Percentiles rank a stretch among this genome's conserved stretches.
Conservation (phyloP, 2,797 vertebrate species). For the Anguilla anguilla region DNA sequence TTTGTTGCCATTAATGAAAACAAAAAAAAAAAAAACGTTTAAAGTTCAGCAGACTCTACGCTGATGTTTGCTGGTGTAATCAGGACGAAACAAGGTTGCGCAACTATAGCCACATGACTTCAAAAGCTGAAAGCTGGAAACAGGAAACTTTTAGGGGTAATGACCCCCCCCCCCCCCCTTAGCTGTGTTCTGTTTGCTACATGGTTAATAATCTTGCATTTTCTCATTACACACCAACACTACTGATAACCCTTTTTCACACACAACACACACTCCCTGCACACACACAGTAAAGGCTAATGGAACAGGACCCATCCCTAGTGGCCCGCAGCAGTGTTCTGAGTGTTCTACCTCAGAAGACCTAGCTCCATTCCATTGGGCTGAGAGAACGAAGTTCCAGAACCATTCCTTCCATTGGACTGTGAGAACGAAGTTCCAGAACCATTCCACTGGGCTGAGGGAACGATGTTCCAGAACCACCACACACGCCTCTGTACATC, state of each 20-base stretch:
- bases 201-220: not conserved
- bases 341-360: not conserved
- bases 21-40: not conserved
- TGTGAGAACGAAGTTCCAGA: not conserved
- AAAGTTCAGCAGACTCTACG: slow-evolving; percentile 26
- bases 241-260: slow-evolving; percentile 14
- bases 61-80: slow-evolving; percentile 76
- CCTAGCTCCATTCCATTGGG: not conserved
- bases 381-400: not conserved
- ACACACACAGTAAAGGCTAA: not conserved
- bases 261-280: slow-evolving; percentile 7
- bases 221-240: not conserved
- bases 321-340: not conserved
- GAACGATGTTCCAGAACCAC: not conserved
- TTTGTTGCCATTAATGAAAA: not conserved
- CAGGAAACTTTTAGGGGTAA: not conserved
- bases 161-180: not conserved
- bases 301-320: slow-evolving; percentile 12
- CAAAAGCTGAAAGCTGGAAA: slow-evolving; percentile 56
- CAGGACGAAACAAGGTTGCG: slow-evolving; percentile 66
- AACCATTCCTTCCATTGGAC: not conserved
- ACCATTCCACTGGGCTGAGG: not conserved
- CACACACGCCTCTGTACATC: not conserved
- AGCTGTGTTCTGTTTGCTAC: slow-evolving; percentile 1
- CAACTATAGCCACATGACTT: slow-evolving; percentile 70